Evolutionary conservation across 1,140 invertebrate species (phyloP).

Genomic region (Drosophila insularis): DNA sequence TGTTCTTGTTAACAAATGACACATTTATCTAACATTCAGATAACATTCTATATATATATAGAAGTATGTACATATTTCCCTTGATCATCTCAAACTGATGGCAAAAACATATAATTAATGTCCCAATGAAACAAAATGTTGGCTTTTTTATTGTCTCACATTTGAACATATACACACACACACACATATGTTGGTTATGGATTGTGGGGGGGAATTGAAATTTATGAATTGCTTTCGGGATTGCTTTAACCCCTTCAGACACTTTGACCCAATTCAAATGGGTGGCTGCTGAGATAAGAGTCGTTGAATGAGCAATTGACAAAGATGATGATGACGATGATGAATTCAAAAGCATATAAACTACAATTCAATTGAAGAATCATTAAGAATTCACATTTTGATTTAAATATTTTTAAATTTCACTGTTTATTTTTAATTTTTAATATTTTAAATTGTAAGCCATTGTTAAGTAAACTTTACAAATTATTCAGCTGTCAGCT

Average conservation of each 20-base stretch:
- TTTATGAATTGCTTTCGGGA: conserved; percentile 27
- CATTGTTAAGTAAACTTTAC: conserved; percentile 2
- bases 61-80: not conserved
- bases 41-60: conserved; percentile 30
- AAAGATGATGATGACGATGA: not conserved
- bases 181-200: not conserved
- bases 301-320: conserved; percentile 13
- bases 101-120: conserved; percentile 45
- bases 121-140: conserved; percentile 5
- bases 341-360: not conserved
- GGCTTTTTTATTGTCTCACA: conserved; percentile 2
- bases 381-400: not conserved
- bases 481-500: conserved; percentile 46
- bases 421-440: too few species aligned
- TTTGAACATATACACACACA: not conserved
- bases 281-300: conserved; percentile 39
- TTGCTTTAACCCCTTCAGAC: conserved; percentile 37
- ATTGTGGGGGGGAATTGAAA: not conserved
- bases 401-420: not conserved
- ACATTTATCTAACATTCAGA: conserved; percentile 53
- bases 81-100: conserved; percentile 26
- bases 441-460: not conserved
- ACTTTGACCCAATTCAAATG: conserved; percentile 51
- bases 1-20: conserved; percentile 33
- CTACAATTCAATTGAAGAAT: conserved; percentile 3